phyloP scores from a whole-genome alignment of 1,140 invertebrate species.

The Pomacea maculata region DNA sequence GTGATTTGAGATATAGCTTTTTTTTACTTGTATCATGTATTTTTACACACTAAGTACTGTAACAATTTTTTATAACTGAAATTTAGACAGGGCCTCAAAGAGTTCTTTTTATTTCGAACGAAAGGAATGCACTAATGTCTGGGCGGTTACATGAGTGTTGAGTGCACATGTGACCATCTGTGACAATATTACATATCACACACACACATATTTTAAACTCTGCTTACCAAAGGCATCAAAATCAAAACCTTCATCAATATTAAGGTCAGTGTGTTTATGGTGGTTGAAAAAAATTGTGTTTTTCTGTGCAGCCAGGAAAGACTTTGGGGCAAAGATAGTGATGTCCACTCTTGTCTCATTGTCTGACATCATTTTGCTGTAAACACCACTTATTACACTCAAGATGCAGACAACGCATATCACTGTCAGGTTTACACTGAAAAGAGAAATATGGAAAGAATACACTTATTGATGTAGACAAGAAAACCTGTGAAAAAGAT shows the following conservation, averaged over 20 bases:
- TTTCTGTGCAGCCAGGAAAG: slow-evolving; percentile 35
- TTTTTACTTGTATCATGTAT: no score
- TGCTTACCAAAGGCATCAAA: slow-evolving; percentile 47
- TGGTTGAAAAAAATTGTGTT: slow-evolving; percentile 45
- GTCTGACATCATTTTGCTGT: slow-evolving; percentile 29
- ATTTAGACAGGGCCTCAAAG: no score
- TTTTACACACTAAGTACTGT: no score
- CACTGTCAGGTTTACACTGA: slow-evolving; percentile 45
- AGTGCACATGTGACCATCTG: no score
- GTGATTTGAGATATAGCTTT: no score
- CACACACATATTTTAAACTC: not conserved
- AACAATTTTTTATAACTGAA: no score
- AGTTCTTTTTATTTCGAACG: no score
- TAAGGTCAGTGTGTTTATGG: slow-evolving; percentile 37
- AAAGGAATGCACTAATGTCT: no score
- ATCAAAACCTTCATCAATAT: slow-evolving; percentile 23
- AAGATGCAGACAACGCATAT: slow-evolving; percentile 42
- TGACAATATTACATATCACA: no score
- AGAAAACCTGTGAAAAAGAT: no score
- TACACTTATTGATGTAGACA: not conserved
- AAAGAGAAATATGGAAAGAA: slow-evolving; percentile 19
- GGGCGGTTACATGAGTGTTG: no score
- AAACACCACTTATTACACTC: slow-evolving; percentile 42
- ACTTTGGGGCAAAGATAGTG: slow-evolving; percentile 44
- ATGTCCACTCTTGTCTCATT: slow-evolving; percentile 44